Conservation (phyloP, 2,888 invertebrate genomes). For the Atrina japonica region DNA sequence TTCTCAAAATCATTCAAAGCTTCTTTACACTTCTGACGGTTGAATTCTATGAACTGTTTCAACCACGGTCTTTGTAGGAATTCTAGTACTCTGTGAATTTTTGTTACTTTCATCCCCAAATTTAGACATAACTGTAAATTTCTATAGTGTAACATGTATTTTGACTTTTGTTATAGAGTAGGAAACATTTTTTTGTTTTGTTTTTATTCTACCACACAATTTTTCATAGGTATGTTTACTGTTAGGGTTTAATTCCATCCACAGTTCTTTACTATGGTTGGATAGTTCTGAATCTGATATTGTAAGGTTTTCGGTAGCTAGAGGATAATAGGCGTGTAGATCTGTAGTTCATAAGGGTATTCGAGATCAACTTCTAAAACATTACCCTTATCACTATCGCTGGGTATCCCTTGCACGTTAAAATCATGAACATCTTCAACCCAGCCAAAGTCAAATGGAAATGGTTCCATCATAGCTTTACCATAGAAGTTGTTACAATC, state of each 20-base stretch:
- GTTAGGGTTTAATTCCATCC: conserved; percentile 8
- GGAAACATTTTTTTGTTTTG: conserved; percentile 43
- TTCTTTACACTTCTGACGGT: conserved; percentile 59
- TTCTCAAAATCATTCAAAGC: conserved; percentile 75
- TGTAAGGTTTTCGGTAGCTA: conserved; percentile 19
- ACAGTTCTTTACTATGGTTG: conserved; percentile 14
- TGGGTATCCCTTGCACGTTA: conserved; percentile 14
- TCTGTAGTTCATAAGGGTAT: conserved; percentile 24
- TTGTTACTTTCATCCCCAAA: conserved; percentile 61
- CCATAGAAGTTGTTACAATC: conserved; percentile 37
- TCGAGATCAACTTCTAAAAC: conserved; percentile 30
- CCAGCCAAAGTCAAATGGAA: conserved; percentile 26
- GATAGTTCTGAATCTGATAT: conserved; percentile 24
- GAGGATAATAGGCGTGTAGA: conserved; percentile 20
- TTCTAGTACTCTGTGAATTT: conserved; percentile 69
- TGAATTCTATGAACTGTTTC: conserved; percentile 72
- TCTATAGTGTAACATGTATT: conserved; percentile 75
- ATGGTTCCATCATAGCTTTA: conserved; percentile 8
- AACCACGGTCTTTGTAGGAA: conserved; percentile 74
- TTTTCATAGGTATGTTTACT: not conserved
- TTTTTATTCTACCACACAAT: not conserved
- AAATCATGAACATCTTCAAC: conserved; percentile 29
- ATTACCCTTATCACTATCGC: conserved; percentile 15
- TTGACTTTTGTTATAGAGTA: conserved; percentile 51
- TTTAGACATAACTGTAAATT: conserved; percentile 71